These are phyloP conservation scores for Caenorhabditis brenneri DNA, from an alignment of 1,140 invertebrate species.

Conservation along the genomic window DNA sequence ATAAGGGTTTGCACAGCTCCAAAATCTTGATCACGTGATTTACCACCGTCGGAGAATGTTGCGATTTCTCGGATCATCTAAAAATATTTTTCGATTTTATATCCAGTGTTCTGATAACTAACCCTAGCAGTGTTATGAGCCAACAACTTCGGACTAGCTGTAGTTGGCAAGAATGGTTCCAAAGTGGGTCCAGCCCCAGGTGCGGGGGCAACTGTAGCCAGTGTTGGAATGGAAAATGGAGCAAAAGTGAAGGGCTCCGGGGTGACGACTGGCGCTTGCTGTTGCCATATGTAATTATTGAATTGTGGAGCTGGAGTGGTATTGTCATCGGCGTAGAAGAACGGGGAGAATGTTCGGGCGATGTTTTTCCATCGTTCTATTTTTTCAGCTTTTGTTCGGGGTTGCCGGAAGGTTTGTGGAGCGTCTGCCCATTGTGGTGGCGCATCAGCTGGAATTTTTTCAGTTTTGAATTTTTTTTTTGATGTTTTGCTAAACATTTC, in stretches of 20 bases:
- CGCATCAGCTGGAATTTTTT: neutral
- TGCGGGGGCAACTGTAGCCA: neutral
- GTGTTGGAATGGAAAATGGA: neutral
- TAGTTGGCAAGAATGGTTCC: neutral
- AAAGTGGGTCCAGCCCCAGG: constrained; percentile 18
- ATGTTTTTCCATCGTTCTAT: constrained; percentile 4
- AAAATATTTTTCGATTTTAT: neutral
- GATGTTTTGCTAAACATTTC: too few relatives aligned
- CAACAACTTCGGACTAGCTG: constrained; percentile 41
- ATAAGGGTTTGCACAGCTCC: constrained; percentile 47
- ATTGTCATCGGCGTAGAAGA: neutral
- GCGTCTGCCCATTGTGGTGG: neutral
- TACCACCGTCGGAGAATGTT: constrained; percentile 46
- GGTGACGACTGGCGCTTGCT: neutral
- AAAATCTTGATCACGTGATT: constrained; percentile 27
- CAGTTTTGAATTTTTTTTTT: too few relatives aligned
- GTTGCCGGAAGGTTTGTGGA: neutral
- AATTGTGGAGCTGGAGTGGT: neutral
- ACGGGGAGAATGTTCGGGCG: constrained; percentile 18
- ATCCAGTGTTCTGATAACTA: neutral
- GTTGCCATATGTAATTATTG: constrained; percentile 17
- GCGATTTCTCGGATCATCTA: constrained; percentile 51
- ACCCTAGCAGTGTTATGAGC: constrained; percentile 52
- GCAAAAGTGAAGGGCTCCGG: constrained; percentile 8
- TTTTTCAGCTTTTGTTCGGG: neutral